Base-by-base conservation (phyloP, 2,113 vertebrate species). In the Ascaphus truei region DNA sequence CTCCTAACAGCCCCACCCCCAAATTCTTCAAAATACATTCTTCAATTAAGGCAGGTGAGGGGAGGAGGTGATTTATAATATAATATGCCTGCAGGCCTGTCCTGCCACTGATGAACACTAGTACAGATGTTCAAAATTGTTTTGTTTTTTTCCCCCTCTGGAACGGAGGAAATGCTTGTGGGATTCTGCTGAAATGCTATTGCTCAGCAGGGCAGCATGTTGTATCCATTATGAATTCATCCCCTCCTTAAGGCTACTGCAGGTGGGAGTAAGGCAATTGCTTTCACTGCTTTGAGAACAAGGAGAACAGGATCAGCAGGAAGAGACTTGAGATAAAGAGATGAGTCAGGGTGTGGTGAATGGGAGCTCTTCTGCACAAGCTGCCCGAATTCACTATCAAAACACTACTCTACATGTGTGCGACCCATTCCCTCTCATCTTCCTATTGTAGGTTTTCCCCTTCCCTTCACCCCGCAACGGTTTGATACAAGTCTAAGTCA, bases 241-340 rank as follows among this genome's bases (percentile, higher is more conserved):
- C 23, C 31, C 15, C 37, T 45, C 52, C 16, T 51, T 23, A 13
- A 16, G 36, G 3, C 12, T 25, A 20, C 12, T 48, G n/a, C 16
- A 43, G 37, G 20, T 15, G 51, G 20, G 27, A 15, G 30, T 48
- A 9, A 48, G 10, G 18, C 45, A 15, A n/a, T n/a, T n/a, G n/a
- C n/a, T n/a, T n/a, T n/a, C n/a, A n/a, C n/a, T 31, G 18, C 41
- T 41, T 65, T 51, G 16, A 41, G 34, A 57, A 68, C 39, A 8
- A 36, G 39, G 53, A 68, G 41, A 68, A 68, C 65, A 58, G 53
- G 65, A 58, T 47, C 30, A 18, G 34, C 64, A 5, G 11, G 52
- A 56, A 31, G 33, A 45, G 56, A 57, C 50, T 25, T 22, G 56
- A 68, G 52, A 68, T 68, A 27, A 68, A n/a, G 39, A 39, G 53